phyloP scores from a whole-genome alignment of 2,797 vertebrate genomes.

The Arnoldichthys spilopterus region DNA sequence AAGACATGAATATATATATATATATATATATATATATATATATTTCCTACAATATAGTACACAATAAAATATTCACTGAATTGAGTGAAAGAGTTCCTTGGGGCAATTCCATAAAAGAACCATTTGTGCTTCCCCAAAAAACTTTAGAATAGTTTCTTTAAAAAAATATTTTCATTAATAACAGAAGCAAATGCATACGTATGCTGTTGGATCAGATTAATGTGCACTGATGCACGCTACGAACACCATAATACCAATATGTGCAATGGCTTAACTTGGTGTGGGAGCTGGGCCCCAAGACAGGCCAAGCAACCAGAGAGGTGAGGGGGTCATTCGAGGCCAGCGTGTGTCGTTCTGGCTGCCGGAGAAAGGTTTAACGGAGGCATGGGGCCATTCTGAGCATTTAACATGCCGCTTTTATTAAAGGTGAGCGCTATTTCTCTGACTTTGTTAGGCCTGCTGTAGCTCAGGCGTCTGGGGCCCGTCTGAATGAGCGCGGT shows the following conservation, averaged over 20 bases:
- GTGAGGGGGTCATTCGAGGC: conserved; percentile 15
- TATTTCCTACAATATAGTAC: background rate
- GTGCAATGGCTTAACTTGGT: background rate
- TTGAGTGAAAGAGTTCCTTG: background rate
- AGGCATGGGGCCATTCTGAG: conserved; percentile 6
- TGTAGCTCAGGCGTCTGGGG: conserved; percentile 47
- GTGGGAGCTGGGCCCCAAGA: background rate
- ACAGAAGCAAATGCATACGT: background rate
- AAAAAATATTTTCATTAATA: background rate
- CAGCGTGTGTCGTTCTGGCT: conserved; percentile 8
- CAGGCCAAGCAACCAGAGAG: background rate
- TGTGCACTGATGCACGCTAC: background rate
- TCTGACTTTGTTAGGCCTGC: conserved; percentile 38
- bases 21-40: background rate
- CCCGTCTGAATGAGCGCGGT: conserved; percentile 53
- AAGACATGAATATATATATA: background rate
- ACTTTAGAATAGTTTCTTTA: background rate
- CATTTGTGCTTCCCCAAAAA: too few species aligned
- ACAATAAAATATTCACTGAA: background rate
- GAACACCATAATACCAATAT: background rate
- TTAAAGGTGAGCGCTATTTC: conserved; percentile 45
- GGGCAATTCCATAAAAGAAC: background rate
- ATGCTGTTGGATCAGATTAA: background rate
- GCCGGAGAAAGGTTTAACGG: background rate
- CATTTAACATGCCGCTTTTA: conserved; percentile 42